A percentile compares a stretch with the other conserved stretches of the same genome.
These are phyloP conservation scores for Micrasema minimum DNA, from an alignment of 1,140 invertebrate genomes.

Conservation along the genomic window DNA sequence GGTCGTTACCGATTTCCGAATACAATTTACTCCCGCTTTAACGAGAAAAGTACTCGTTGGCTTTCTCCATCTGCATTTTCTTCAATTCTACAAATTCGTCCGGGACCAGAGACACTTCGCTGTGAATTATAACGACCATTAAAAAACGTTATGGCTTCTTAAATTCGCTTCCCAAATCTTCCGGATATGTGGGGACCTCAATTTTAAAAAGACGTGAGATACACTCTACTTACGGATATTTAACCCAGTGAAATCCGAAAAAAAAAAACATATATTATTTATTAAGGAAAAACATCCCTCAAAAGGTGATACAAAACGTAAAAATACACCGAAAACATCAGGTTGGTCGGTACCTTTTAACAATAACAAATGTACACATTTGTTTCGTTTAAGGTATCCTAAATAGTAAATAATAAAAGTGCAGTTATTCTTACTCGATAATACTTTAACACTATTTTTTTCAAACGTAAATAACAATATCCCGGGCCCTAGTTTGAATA, in stretches of 20 bases:
- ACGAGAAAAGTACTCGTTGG: conserved; percentile 15
- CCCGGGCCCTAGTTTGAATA: no score
- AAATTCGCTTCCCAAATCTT: conserved; percentile 42
- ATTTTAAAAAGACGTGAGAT: conserved; percentile 11
- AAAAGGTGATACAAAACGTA: no score
- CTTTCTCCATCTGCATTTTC: conserved; percentile 24
- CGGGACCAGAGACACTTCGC: conserved; percentile 25
- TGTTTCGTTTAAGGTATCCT: no score
- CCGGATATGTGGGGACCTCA: conserved; percentile 2
- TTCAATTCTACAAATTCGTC: conserved; percentile 11
- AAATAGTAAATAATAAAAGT: no score
- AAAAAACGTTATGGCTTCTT: conserved; percentile 42
- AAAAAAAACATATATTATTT: no score
- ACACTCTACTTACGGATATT: background rate
- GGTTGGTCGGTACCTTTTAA: no score
- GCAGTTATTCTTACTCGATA: no score
- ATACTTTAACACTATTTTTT: no score
- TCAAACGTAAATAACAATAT: no score
- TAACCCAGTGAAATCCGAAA: background rate
- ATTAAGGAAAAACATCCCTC: no score
- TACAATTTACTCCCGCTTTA: conserved; percentile 46
- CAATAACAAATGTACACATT: no score
- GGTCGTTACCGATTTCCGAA: conserved; percentile 51
- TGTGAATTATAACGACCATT: conserved; percentile 48
- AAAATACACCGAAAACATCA: no score